Evolutionary conservation across 1,140 invertebrate genomes (phyloP).

Genomic region (Sycophaga agraensis): DNA sequence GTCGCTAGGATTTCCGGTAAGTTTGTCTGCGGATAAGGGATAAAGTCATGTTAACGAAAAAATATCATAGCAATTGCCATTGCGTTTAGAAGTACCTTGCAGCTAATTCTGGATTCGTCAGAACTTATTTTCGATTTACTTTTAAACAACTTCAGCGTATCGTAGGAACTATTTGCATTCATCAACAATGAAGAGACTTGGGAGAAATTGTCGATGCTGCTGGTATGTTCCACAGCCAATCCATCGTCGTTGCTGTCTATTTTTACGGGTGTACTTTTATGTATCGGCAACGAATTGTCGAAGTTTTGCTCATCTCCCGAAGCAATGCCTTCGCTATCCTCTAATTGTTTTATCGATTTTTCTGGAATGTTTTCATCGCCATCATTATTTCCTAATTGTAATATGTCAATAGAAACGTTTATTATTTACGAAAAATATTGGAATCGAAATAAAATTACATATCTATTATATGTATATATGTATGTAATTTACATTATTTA

Average conservation of each 20-base stretch:
- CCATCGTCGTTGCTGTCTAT: background rate
- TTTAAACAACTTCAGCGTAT: slow-evolving; percentile 53
- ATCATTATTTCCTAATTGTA: slow-evolving; percentile 10
- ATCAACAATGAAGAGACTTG: slow-evolving; percentile 42
- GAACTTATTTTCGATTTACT: slow-evolving; percentile 35
- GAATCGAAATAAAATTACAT: background rate
- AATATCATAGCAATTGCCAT: background rate
- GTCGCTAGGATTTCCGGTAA: background rate
- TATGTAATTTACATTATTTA: background rate
- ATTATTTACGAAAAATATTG: background rate
- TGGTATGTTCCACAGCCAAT: slow-evolving; percentile 30
- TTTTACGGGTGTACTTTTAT: slow-evolving; percentile 9
- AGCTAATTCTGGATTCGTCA: slow-evolving; percentile 48
- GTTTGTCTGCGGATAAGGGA: background rate
- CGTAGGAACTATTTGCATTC: slow-evolving; percentile 45
- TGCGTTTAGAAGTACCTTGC: slow-evolving; percentile 30
- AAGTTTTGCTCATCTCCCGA: slow-evolving; percentile 15
- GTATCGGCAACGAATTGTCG: slow-evolving; percentile 4
- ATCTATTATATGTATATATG: background rate
- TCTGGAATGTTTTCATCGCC: slow-evolving; percentile 18
- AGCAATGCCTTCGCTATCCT: background rate
- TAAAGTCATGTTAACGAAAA: too few species aligned
- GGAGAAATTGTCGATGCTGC: slow-evolving; percentile 35
- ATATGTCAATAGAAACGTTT: background rate
- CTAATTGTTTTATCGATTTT: background rate